Conservation (phyloP, 2,113 vertebrate species). For the Colistium nudipinnis region DNA sequence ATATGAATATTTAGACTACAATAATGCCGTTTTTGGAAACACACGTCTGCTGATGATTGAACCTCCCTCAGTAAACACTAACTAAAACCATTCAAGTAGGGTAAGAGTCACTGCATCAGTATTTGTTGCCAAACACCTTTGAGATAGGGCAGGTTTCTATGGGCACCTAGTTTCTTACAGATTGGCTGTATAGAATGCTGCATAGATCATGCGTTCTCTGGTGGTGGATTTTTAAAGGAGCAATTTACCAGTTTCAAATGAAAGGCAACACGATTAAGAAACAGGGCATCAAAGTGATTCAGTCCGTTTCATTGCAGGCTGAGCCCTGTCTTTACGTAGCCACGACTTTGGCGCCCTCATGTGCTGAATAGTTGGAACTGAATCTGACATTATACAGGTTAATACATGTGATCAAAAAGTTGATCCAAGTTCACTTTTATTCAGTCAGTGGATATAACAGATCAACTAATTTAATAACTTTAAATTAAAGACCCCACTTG, state of each 20-base stretch:
- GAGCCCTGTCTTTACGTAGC: not conserved
- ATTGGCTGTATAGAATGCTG: not conserved
- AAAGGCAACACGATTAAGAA: not conserved
- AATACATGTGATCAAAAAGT: no score
- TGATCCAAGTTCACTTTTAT: no score
- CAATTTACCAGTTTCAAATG: not conserved
- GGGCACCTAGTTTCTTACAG: not conserved
- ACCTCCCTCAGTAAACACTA: slow-evolving; percentile 26
- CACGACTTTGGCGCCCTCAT: slow-evolving; percentile 47
- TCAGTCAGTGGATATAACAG: no score
- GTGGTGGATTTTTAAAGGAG: no score
- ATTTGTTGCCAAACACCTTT: slow-evolving; percentile 61
- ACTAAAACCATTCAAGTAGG: slow-evolving; percentile 15
- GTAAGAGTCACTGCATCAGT: not conserved
- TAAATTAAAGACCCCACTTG: no score
- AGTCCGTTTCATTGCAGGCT: not conserved
- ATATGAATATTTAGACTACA: no score
- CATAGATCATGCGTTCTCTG: not conserved
- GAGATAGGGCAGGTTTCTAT: slow-evolving; percentile 25
- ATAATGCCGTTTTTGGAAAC: no score
- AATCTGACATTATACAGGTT: not conserved
- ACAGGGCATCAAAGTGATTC: not conserved
- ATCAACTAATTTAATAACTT: not conserved
- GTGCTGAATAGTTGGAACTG: no score
- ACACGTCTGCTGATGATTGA: not conserved